Base-by-base conservation (phyloP, 2,888 invertebrate species). In the Amblyjoppa fuscipennis region DNA sequence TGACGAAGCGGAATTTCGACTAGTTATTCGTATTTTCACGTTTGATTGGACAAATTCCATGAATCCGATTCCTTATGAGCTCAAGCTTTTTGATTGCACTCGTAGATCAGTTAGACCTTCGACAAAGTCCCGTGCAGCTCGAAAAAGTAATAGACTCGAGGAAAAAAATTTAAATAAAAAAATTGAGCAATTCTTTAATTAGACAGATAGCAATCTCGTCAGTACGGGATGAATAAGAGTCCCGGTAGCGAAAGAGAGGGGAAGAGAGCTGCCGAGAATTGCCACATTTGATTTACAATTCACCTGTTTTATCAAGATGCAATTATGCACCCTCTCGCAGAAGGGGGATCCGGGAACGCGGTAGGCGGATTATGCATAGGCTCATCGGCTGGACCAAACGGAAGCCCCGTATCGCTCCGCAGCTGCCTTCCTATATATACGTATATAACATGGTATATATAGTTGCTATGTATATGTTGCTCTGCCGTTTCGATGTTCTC, bases 261-360 rank as follows among this genome's bases (percentile, higher is more conserved):
- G 68, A 81, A 85, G 79, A 74, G 71, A 81, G 87, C 87, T 82
- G 86, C 81, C 80, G 88, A 86, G 89, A 91, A 89, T 64, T 64
- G 90, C 90, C 89, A 89, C 91, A 91, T 91, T 91, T 91, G 92
- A 92, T 92, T 92, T 91, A 91, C 89, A 90, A 90, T 91, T 92
- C 91, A 91, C 92, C 92, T 92, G 92, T 92, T 92, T 92, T 92
- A 92, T 92, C 92, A 91, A 90, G 91, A 92, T 92, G 92, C 92
- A 92, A 92, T 92, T 92, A 92, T 92, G 92, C 92, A 92, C 92
- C 92, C 92, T 83, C 89, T 87, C 87, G 84, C 87, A 86, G 88
- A 89, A 61, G 59, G 69, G 84, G 66, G 64, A 76, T 76, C 73
- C 68, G 88, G 88, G 89, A 86, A 87, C 84, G 84, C 88, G 84